A percentile compares a stretch with the other conserved stretches of the same genome.
These are phyloP conservation scores for Caenorhabditis briggsae DNA, from an alignment of 1,140 invertebrate species.

Conservation along the genomic window DNA sequence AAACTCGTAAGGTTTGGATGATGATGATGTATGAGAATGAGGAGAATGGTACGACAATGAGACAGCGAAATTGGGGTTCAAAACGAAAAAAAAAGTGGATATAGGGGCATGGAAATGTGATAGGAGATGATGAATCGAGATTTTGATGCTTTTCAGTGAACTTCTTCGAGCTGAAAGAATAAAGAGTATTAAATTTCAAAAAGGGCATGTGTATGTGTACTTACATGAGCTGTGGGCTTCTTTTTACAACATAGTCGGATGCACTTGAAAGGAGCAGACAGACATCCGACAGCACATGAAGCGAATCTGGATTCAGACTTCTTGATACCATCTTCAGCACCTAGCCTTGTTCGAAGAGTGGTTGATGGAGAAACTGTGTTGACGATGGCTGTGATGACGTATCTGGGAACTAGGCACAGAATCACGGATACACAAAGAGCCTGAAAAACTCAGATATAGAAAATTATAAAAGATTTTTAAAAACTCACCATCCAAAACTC, in stretches of 20 bases:
- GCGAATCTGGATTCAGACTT: slow-evolving; percentile 38
- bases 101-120: slow-evolving; percentile 22
- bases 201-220: neutral
- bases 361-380: slow-evolving; percentile 56
- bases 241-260: slow-evolving; percentile 2
- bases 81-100: neutral
- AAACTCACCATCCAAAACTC: slow-evolving; percentile 66
- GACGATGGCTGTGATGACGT: slow-evolving; percentile 2
- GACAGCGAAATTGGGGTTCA: neutral
- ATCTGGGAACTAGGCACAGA: slow-evolving; percentile 50
- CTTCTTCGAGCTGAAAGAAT: slow-evolving; percentile 17
- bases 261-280: slow-evolving; percentile 29
- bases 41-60: slow-evolving; percentile 38
- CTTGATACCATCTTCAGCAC: slow-evolving; percentile 19
- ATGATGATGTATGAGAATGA: slow-evolving; percentile 4
- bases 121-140: slow-evolving; percentile 8
- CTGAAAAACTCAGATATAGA: slow-evolving; percentile 25
- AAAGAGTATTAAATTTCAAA: neutral
- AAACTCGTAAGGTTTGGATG: neutral
- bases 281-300: slow-evolving; percentile 24
- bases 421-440: slow-evolving; percentile 38
- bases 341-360: slow-evolving; percentile 41
- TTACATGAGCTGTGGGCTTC: slow-evolving; percentile 29
- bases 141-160: too few relatives aligned
- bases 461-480: neutral